Base-by-base conservation (phyloP, 1,140 invertebrate genomes). In the Neelides sp. region DNA sequence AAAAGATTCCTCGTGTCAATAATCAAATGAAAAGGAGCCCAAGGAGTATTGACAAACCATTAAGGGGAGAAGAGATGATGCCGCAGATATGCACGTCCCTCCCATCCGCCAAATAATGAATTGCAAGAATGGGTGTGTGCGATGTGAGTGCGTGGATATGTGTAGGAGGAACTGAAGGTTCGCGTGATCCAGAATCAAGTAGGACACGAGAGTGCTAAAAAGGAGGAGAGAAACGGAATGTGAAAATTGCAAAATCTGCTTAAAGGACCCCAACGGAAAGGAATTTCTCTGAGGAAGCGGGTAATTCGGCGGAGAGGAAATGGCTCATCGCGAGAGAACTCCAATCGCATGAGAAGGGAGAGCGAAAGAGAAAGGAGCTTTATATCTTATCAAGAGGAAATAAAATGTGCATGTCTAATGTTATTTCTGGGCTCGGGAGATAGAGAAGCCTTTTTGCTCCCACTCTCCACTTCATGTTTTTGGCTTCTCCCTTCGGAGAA, bases 131-230 rank as follows among this genome's bases (percentile, higher is more conserved):
- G n/a, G n/a, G n/a, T n/a, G n/a, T n/a, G n/a, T n/a, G n/a, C n/a
- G n/a, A n/a, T 45, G 27, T 19, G 42, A 30, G 19, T 45, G 30
- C 34, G 42, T 32, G n/a, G n/a, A 20, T 27, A 45, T 27, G 30
- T 17, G 42, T 27, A 45, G 42, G 42, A 45, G 42, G 22, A 26
- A 12, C 3, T 30, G 15, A 45, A 17, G 12, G 17, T 39, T 8
- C 23, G 23, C n/a, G 43, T 30, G 23, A 28, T 5, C 19, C 26
- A 24, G 23, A 26, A 41, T 43, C 41, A 50, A 41, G 48, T 50
- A 50, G 48, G 48, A 17, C 48, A 50, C 20, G 43, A n/a, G 35
- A 37, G 48, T 50, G 48, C 48, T 50, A 50, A 50, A 50, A 50
- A 27, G 17, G 46, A 35, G 46, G 13, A 36, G 24, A 24, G 26